Base-by-base conservation (phyloP, 2,113 vertebrate genomes). In the Syrmaticus mikado region DNA sequence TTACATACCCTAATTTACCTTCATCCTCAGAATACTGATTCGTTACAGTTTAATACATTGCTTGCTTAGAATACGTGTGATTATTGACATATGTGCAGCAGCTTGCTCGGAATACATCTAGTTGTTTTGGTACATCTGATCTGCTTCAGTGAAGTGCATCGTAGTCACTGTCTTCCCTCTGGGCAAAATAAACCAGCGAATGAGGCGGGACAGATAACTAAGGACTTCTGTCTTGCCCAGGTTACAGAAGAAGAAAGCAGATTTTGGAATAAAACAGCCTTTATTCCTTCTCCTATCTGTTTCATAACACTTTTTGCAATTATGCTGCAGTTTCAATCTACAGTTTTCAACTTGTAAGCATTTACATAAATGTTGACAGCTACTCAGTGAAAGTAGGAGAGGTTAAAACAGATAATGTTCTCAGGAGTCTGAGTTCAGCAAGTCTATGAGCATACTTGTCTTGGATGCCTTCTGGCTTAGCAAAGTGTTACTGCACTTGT, bases 201-300 rank as follows among this genome's bases (percentile, higher is more conserved):
- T 53, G 25, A 27, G 13, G 25, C 27, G 25, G 25, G 52, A 53
- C 52, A 28, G 52, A 52, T 52, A 15, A 52, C 25, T 28, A 28
- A 53, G 27, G 52, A 9, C 34, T 78, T 68, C 57, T 87, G 57
- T 53, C 24, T 12, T 61, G 32, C 30, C 13, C 8, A 43, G 21
- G 18, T 41, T 50, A 12, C 4, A 76, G 34, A 17, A 81, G 12
- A 79, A 79, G 6, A 52, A 73, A 62, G 14, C 7, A 36, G 20
- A 7, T 45, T 61, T 87, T 34, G 38, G 11, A 71, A 10, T 55
- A 74, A 67, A 77, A n/a, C 6, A 34, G 4, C 9, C 9, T 73
- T 73, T 85, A 10, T 70, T 82, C 15, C 13, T 0, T 6, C 8
- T 83, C 8, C 21, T 41, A 0, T 46, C 20, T 71, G 7, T n/a